Evolutionary conservation across 2,113 vertebrate species (phyloP).

Genomic region (Haplotaxodon microlepis): DNA sequence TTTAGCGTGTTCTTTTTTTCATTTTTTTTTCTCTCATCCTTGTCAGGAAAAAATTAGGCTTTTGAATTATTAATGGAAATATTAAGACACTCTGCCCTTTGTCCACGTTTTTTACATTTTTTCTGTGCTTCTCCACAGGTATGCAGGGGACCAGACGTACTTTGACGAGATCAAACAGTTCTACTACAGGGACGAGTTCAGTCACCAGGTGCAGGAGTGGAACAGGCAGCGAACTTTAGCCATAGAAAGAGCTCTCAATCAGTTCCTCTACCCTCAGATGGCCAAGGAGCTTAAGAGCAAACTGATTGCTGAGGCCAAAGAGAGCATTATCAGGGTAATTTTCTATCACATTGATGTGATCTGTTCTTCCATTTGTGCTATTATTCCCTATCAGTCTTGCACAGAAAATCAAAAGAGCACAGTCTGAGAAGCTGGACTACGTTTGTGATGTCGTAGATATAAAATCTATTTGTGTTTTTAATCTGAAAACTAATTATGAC

Average conservation of each 20-base stretch:
- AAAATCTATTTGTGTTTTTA: neutral
- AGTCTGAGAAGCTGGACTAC: neutral
- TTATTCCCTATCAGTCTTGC: neutral
- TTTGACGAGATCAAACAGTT: slow-evolving; percentile 99
- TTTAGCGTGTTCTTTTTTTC: neutral
- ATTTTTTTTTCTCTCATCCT: neutral
- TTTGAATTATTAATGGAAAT: neutral
- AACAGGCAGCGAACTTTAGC: slow-evolving; percentile 93
- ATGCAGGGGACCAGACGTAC: slow-evolving; percentile 89
- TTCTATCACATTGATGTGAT: neutral
- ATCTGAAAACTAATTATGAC: neutral
- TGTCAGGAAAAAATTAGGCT: neutral
- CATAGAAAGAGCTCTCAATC: slow-evolving; percentile 87
- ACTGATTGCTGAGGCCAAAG: slow-evolving; percentile 90
- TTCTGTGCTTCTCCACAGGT: slow-evolving; percentile 66
- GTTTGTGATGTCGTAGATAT: neutral
- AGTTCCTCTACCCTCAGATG: slow-evolving; percentile 97
- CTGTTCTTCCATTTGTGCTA: neutral
- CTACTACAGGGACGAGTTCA: slow-evolving; percentile 98
- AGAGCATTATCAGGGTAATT: slow-evolving; percentile 88
- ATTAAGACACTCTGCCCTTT: neutral
- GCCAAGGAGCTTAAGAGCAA: slow-evolving; percentile 96
- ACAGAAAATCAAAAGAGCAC: neutral
- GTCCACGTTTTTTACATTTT: neutral
- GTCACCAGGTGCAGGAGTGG: slow-evolving; percentile 99